phyloP scores from a whole-genome alignment of 2,797 vertebrate genomes.

The Macrochelys suwanniensis region DNA sequence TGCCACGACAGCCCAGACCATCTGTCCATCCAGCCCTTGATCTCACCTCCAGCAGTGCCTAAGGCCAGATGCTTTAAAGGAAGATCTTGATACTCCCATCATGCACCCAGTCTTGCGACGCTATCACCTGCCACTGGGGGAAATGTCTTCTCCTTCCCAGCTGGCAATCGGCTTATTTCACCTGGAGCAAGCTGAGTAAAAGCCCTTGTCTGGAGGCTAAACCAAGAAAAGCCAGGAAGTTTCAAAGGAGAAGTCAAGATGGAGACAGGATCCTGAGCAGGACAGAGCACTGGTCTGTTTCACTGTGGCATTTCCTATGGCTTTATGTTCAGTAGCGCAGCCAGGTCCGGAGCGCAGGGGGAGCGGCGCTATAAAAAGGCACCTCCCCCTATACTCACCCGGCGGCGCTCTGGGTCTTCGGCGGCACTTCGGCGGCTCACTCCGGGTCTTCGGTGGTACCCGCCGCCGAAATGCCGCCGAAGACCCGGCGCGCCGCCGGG shows the following conservation, averaged over 20 bases:
- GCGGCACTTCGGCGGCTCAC: no score
- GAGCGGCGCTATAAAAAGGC: no score
- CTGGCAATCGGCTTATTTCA: accelerated
- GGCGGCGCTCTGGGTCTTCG: no score
- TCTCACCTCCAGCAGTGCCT: not conserved
- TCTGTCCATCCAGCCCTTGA: not conserved
- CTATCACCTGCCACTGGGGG: not conserved
- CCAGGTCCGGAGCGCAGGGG: no score
- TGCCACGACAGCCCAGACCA: not conserved
- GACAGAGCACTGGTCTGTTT: not conserved
- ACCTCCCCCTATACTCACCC: no score
- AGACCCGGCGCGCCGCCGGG: no score
- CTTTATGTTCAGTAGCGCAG: no score
- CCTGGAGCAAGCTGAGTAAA: not conserved
- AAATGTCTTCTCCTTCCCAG: not conserved
- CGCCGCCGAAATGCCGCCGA: no score
- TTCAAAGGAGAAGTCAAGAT: not conserved
- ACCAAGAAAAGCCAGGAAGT: not conserved
- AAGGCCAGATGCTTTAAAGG: not conserved
- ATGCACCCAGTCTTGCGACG: not conserved
- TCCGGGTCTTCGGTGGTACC: no score
- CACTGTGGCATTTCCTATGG: not conserved
- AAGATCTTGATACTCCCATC: no score
- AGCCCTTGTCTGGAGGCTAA: not conserved
- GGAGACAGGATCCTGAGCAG: not conserved